These are phyloP conservation scores for Bombus vancouverensis DNA, from an alignment of 1,140 invertebrate species.

Conservation along the genomic window DNA sequence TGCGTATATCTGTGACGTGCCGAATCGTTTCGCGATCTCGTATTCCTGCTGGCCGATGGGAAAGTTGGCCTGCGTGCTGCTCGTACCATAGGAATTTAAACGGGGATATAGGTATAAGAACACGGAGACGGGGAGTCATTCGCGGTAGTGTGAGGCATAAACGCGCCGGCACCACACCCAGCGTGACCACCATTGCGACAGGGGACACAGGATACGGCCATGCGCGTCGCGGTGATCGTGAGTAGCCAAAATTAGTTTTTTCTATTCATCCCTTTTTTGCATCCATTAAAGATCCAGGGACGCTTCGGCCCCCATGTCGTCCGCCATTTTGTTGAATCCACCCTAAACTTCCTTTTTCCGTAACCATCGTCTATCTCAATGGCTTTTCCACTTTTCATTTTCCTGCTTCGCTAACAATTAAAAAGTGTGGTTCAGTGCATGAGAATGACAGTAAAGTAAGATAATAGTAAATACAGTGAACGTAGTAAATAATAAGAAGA, in stretches of 20 bases:
- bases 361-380: too few relatives aligned
- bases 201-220: conserved; percentile 52
- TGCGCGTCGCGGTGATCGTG: conserved; percentile 67
- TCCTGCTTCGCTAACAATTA: too few relatives aligned
- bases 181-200: conserved; percentile 61
- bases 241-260: conserved; percentile 51
- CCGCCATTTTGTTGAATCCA: background rate
- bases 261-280: background rate
- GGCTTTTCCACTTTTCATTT: background rate
- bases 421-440: background rate
- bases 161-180: conserved; percentile 69
- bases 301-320: background rate
- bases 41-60: conserved; percentile 63
- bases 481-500: background rate
- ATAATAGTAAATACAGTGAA: background rate
- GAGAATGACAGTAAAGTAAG: background rate
- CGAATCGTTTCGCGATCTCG: conserved; percentile 36
- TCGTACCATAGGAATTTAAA: conserved; percentile 68
- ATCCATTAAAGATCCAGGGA: conserved; percentile 4
- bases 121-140: conserved; percentile 68
- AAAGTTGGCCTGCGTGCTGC: conserved; percentile 66
- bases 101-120: conserved; percentile 72
- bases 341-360: background rate
- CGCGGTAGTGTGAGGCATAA: conserved; percentile 69
- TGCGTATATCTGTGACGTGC: background rate